phyloP scores from a whole-genome alignment of 1,140 invertebrate species.

The Hypothenemus hampei region DNA sequence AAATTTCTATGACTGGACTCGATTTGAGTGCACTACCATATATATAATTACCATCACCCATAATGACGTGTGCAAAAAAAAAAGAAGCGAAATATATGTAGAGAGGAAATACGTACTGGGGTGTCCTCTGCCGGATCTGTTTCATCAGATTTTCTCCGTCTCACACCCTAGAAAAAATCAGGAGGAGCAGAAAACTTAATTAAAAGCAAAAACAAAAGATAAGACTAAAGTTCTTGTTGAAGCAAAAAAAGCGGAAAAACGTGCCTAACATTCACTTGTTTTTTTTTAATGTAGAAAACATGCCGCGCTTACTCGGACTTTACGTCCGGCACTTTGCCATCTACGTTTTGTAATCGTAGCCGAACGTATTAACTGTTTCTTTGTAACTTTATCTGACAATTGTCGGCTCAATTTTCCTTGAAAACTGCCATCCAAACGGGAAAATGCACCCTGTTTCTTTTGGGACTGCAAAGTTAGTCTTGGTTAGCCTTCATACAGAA shows the following conservation, averaged over 20 bases:
- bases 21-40: no score
- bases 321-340: constrained; percentile 60
- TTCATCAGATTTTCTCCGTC: constrained; percentile 24
- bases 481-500: no score
- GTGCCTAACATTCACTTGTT: no score
- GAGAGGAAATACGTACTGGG: constrained; percentile 53
- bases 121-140: constrained; percentile 49
- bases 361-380: constrained; percentile 38
- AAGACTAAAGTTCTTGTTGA: no score
- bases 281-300: no score
- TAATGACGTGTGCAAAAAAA: constrained; percentile 4
- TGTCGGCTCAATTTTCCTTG: constrained; percentile 52
- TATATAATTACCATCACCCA: constrained; percentile 8
- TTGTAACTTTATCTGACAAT: constrained; percentile 47
- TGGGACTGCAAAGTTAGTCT: constrained; percentile 42
- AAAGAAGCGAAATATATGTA: constrained; percentile 32
- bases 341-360: constrained; percentile 36
- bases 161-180: constrained; percentile 45
- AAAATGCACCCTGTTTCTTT: constrained; percentile 54
- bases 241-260: no score
- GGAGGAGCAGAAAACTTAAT: constrained; percentile 19
- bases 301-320: constrained; percentile 60
- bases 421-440: constrained; percentile 54
- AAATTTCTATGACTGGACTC: no score
- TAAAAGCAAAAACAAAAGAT: constrained; percentile 45